These are phyloP conservation scores for Steinernema carpocapsae DNA, from an alignment of 2,888 invertebrate species.

Conservation along the genomic window DNA sequence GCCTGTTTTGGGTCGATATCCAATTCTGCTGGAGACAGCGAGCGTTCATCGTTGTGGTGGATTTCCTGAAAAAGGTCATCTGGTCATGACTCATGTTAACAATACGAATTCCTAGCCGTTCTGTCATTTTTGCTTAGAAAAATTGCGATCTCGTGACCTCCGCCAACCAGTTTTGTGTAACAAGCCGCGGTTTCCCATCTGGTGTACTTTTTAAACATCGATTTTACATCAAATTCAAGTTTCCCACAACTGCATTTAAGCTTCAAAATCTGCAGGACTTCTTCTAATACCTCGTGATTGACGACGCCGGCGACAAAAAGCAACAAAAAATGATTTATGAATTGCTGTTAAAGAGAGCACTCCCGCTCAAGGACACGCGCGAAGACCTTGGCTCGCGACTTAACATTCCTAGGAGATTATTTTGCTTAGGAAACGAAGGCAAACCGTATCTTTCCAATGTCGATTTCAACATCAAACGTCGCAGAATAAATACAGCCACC, in stretches of 20 bases:
- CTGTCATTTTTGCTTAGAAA: background rate
- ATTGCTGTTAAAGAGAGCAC: conserved; percentile 1
- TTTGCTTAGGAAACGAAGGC: no score
- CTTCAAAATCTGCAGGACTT: no score
- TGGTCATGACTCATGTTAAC: background rate
- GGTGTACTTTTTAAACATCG: background rate
- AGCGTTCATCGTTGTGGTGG: conserved; percentile 42
- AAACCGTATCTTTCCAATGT: no score
- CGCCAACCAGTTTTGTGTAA: background rate
- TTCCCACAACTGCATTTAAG: no score
- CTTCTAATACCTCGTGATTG: no score
- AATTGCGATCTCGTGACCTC: background rate
- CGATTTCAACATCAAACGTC: no score
- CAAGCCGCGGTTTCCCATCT: conserved; percentile 4
- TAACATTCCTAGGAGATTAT: no score
- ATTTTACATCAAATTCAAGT: background rate
- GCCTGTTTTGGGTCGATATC: conserved; percentile 50
- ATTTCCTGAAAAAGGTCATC: conserved; percentile 43
- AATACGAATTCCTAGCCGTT: background rate
- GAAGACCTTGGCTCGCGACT: no score
- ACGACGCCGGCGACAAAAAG: conserved; percentile 26
- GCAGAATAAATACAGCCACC: no score
- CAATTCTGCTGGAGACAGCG: background rate
- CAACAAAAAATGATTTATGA: conserved; percentile 29
- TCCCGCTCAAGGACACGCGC: no score